phyloP scores from a whole-genome alignment of 1,140 invertebrate genomes.

The Caenorhabditis briggsae region DNA sequence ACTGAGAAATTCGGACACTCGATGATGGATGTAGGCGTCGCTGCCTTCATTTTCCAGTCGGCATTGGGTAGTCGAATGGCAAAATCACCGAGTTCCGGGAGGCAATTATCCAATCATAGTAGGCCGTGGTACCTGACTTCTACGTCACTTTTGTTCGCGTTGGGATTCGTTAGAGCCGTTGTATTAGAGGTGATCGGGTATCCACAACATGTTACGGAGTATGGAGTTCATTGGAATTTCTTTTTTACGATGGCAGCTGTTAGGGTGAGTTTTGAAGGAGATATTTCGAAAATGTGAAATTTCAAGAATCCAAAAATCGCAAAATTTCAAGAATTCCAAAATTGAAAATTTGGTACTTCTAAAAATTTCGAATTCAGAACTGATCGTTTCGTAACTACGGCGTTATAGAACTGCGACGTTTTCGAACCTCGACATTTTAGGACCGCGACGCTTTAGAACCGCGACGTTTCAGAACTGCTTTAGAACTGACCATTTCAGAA shows the following conservation, averaged over 20 bases:
- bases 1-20: slow-evolving; percentile 88
- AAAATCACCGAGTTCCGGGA: slow-evolving; percentile 42
- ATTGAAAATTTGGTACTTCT: too few relatives aligned
- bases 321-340: too few relatives aligned
- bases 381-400: too few relatives aligned
- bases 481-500: too few relatives aligned
- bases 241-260: slow-evolving; percentile 90
- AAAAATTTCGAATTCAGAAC: too few relatives aligned
- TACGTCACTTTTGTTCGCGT: slow-evolving; percentile 73
- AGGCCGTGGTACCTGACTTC: slow-evolving; percentile 29
- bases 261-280: too few relatives aligned
- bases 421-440: too few relatives aligned
- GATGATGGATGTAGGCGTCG: slow-evolving; percentile 94
- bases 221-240: slow-evolving; percentile 97
- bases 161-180: slow-evolving; percentile 84
- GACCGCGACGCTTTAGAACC: too few relatives aligned
- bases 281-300: too few relatives aligned
- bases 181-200: slow-evolving; percentile 82
- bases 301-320: too few relatives aligned
- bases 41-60: slow-evolving; percentile 86
- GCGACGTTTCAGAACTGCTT: too few relatives aligned
- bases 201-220: slow-evolving; percentile 89
- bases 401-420: too few relatives aligned
- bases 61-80: slow-evolving; percentile 54
- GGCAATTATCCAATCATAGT: slow-evolving; percentile 16